Evolutionary conservation across 35 echinoderm and acorn worm species (phyloP).

Genomic region (Diadema setosum): DNA sequence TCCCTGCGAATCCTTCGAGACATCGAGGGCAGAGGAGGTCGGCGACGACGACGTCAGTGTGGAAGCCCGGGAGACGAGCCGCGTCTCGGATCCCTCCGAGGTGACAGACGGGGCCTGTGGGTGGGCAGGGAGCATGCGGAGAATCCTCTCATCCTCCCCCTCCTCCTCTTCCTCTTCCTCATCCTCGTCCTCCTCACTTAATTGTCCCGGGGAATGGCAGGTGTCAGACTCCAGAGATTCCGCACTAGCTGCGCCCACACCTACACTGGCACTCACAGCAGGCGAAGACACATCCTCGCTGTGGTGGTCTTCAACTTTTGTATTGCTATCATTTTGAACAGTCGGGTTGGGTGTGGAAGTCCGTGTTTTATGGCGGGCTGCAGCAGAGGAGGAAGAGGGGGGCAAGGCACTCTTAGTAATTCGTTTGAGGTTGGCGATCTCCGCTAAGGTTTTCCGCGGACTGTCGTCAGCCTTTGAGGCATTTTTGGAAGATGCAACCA

Average conservation of each 20-base stretch:
- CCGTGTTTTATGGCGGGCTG: neutral
- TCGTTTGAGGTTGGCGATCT: neutral
- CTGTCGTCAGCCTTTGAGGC: neutral
- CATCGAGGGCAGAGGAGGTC: neutral
- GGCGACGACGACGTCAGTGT: neutral
- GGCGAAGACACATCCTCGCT: neutral
- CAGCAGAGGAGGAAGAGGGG: too few species aligned
- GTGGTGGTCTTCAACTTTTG: neutral
- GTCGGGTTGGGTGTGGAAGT: neutral
- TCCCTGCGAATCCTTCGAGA: neutral
- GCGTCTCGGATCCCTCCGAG: neutral
- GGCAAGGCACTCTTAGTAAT: neutral
- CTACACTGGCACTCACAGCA: neutral
- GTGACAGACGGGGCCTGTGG: neutral
- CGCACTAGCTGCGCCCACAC: neutral
- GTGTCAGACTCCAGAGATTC: neutral
- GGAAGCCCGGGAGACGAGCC: neutral
- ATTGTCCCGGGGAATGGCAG: neutral
- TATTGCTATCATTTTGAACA: neutral
- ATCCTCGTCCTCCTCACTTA: neutral
- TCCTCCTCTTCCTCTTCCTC: constrained; percentile 1
- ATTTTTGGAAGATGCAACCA: neutral
- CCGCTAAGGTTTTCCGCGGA: neutral
- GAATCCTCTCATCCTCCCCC: neutral
- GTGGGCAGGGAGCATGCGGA: neutral